Evolutionary conservation across 2,113 vertebrate species (phyloP).

Genomic region (Bagarius yarrelli): DNA sequence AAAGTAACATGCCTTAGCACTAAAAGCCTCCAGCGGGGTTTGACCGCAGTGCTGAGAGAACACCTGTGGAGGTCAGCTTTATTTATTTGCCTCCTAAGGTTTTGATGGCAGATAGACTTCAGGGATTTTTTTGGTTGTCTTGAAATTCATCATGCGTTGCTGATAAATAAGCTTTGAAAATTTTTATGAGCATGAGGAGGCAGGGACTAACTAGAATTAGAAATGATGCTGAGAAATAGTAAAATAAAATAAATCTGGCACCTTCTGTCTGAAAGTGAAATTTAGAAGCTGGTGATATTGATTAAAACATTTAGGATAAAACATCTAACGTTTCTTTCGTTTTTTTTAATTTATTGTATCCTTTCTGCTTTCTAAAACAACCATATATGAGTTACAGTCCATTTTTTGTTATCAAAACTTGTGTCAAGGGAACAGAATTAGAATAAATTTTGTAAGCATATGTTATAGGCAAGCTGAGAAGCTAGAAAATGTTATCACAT

Average conservation of each 20-base stretch:
- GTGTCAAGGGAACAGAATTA: neutral
- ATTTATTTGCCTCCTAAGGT: constrained; percentile 15
- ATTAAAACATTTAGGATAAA: neutral
- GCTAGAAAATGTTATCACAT: neutral
- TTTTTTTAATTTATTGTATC: neutral
- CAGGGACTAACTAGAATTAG: neutral
- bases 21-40: constrained; percentile 42
- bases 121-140: neutral
- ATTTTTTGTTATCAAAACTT: neutral
- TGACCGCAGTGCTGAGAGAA: constrained; percentile 12
- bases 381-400: neutral
- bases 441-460: neutral
- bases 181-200: neutral
- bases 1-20: constrained; percentile 48
- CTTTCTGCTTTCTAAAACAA: neutral
- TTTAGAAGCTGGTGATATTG: neutral
- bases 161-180: neutral
- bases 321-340: too few relatives aligned
- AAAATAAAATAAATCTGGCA: neutral
- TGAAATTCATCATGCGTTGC: constrained; percentile 33
- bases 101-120: neutral
- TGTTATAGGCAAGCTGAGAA: neutral
- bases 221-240: neutral
- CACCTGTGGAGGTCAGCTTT: constrained; percentile 31
- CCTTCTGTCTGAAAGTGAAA: neutral